phyloP scores from a whole-genome alignment of 2,888 invertebrate species.

The Nemotelus pantherinus region DNA sequence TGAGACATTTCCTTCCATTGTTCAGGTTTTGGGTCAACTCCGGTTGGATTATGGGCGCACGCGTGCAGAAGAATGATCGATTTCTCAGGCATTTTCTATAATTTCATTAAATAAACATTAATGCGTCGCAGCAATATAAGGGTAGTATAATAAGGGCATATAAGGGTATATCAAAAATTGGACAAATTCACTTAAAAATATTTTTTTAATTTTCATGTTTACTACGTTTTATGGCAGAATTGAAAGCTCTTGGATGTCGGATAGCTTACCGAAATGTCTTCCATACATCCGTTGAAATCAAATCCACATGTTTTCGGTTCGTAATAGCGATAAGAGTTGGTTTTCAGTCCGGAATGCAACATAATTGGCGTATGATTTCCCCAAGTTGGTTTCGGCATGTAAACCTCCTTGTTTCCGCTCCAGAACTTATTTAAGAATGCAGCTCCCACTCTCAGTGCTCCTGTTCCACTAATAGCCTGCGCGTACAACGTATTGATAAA shows the following conservation, averaged over 20 bases:
- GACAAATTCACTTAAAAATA: neutral
- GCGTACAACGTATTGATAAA: slow-evolving; percentile 53
- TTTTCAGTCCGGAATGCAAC: slow-evolving; percentile 84
- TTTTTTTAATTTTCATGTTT: neutral
- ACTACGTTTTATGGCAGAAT: neutral
- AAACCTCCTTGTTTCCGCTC: slow-evolving; percentile 81
- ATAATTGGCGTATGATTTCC: slow-evolving; percentile 97
- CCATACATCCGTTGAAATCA: slow-evolving; percentile 87
- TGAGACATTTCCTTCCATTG: slow-evolving; percentile 91
- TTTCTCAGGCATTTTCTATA: slow-evolving; percentile 89
- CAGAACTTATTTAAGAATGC: slow-evolving; percentile 87
- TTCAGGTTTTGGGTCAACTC: slow-evolving; percentile 86
- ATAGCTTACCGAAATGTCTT: slow-evolving; percentile 81
- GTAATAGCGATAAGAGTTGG: slow-evolving; percentile 93
- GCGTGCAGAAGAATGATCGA: slow-evolving; percentile 93
- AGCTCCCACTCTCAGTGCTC: slow-evolving; percentile 91
- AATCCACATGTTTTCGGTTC: slow-evolving; percentile 93
- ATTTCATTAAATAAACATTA: slow-evolving; percentile 53
- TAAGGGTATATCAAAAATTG: neutral
- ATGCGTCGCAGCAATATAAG: neutral
- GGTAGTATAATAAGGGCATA: neutral
- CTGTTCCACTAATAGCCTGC: slow-evolving; percentile 96
- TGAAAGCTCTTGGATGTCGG: neutral
- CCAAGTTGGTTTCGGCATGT: slow-evolving; percentile 95
- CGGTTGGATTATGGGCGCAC: slow-evolving; percentile 98